Evolutionary conservation across 30 jellyfish, hydroid and myxozoan genomes (phyloP).

Genomic region (Aurelia aurita): DNA sequence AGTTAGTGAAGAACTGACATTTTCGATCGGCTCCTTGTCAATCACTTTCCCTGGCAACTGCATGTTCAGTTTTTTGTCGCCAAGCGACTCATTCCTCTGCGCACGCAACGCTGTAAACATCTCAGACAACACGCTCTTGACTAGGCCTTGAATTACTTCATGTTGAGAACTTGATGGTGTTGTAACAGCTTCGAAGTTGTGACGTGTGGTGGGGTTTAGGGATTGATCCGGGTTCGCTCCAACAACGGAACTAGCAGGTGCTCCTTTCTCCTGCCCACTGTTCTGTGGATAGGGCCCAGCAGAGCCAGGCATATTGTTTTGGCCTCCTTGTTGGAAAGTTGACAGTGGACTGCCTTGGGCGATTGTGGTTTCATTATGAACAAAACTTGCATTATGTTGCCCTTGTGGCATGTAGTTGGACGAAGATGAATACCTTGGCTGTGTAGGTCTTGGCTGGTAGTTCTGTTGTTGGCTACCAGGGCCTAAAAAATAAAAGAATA

Average conservation of each 20-base stretch:
- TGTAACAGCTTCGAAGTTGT: slow-evolving; percentile 48
- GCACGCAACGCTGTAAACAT: slow-evolving; percentile 76
- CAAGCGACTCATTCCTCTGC: slow-evolving; percentile 56
- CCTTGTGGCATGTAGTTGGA: slow-evolving; percentile 15
- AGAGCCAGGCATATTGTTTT: not conserved
- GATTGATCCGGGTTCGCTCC: slow-evolving; percentile 34
- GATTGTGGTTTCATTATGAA: not conserved
- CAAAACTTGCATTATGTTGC: not conserved
- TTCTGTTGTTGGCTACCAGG: not conserved
- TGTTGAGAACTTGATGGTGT: slow-evolving; percentile 57
- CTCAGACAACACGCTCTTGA: slow-evolving; percentile 87
- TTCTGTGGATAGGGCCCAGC: slow-evolving; percentile 1
- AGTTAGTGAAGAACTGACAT: slow-evolving; percentile 65
- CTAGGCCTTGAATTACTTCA: slow-evolving; percentile 80
- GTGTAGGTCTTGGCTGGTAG: slow-evolving; percentile 36
- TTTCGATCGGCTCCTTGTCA: slow-evolving; percentile 52
- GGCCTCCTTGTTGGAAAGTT: not conserved
- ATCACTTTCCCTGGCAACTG: slow-evolving; percentile 9
- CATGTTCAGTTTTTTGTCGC: not conserved
- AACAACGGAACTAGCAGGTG: slow-evolving; percentile 17
- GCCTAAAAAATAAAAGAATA: not conserved
- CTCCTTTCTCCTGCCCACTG: slow-evolving; percentile 20
- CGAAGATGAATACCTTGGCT: not conserved
- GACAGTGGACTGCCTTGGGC: not conserved
- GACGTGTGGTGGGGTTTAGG: slow-evolving; percentile 64